Evolutionary conservation across 2,888 invertebrate genomes (phyloP), one percentile per base, ranked within the genome.

Genomic region (Cataglyphis altisquamis): DNA sequence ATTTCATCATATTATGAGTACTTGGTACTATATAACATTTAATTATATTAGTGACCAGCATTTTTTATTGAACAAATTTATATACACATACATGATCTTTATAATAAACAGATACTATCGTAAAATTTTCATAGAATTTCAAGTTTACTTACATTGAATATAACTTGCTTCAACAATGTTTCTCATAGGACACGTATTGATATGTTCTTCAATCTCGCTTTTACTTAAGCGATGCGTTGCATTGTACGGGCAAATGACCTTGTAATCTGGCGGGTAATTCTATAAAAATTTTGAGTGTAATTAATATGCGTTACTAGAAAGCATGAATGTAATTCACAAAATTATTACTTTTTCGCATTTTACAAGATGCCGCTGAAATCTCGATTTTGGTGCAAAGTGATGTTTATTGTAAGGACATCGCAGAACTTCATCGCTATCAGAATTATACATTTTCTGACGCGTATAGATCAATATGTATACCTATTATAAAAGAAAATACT

Each of bases 311-410:
- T 15, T 60, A 45, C 8, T 57, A 6, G 45, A 48, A 48, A 48
- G 6, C 2, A 25, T 18, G 12, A 77, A n/a, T 21, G n/a, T 52
- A n/a, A 5, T 21, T 25, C 29, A 12, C 12, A 3, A 52, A 52
- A 25, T 9, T 29, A 41, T 82, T 91, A 95, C 95, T 90, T 91
- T 93, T 80, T 94, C 92, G 74, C 95, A 95, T 88, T 94, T 95
- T 0, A 94, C 85, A 39, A 95, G 87, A 75, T 95, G 95, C 39
- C 73, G 91, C 68, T 93, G 94, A 64, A 94, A 86, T 21, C 94
- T 91, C 18, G 92, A 92, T 29, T 60, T 83, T 12, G 91, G 85
- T 48, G 94, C 91, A 36, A 81, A 74, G 86, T 95, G 95, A 66
- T 39, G 82, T 18, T 83, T 84, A 70, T 95, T 87, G 39, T 94